A percentile compares a stretch with the other conserved stretches of the same genome.
These are phyloP conservation scores for Ernsta delagoae DNA, from an alignment of 2,888 invertebrate species.

Conservation along the genomic window DNA sequence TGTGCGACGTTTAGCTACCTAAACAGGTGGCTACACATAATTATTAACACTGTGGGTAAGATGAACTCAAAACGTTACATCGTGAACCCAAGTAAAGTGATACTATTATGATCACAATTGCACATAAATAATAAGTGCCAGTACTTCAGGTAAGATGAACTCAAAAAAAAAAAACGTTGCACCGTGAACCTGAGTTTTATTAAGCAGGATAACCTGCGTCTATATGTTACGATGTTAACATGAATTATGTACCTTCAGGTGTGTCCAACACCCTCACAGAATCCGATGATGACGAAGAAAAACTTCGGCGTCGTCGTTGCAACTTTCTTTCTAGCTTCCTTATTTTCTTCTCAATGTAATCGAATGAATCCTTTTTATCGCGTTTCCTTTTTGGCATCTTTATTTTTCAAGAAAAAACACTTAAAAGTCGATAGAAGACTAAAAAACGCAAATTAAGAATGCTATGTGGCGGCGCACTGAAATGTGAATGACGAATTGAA, in stretches of 20 bases:
- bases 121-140: background rate
- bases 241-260: background rate
- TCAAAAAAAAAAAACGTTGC: conserved; percentile 3
- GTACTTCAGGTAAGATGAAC: conserved; percentile 3
- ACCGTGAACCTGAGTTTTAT: background rate
- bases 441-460: background rate
- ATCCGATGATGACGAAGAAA: conserved; percentile 3
- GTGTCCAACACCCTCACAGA: background rate
- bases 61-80: conserved; percentile 7
- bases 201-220: background rate
- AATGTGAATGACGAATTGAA: conserved; percentile 1
- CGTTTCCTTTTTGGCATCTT: conserved; percentile 6
- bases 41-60: background rate
- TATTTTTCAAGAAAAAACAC: background rate
- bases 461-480: conserved; percentile 6
- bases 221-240: background rate
- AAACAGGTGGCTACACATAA: background rate
- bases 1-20: background rate
- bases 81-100: conserved; percentile 6
- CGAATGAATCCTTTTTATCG: background rate
- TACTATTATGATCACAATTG: no score
- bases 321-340: background rate
- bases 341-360: conserved; percentile 1
- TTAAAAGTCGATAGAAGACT: background rate
- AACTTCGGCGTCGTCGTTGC: background rate